These are phyloP conservation scores for Magallana angulata DNA, from an alignment of 1,140 invertebrate genomes.

Conservation along the genomic window DNA sequence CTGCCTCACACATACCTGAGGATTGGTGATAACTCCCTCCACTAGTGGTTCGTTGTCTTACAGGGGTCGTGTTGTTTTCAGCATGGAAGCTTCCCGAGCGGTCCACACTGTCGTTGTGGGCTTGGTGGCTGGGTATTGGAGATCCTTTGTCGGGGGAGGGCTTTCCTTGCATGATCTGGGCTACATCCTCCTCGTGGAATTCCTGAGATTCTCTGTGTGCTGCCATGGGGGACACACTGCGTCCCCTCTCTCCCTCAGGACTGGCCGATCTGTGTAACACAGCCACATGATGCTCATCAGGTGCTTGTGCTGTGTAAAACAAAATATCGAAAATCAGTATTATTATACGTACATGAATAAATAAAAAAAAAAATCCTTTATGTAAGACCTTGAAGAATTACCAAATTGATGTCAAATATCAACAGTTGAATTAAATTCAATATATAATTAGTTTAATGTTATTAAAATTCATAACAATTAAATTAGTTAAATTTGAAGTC, in stretches of 20 bases:
- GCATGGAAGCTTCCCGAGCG: constrained; percentile 1
- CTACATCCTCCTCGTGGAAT: constrained; percentile 52
- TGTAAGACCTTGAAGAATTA: too few relatives aligned
- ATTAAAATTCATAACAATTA: not conserved
- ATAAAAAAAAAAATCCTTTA: not conserved
- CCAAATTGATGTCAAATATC: too few relatives aligned
- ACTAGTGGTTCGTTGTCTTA: not conserved
- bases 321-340: not conserved
- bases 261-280: constrained; percentile 38
- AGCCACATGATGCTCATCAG: constrained; percentile 50
- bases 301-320: constrained; percentile 47
- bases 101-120: not conserved
- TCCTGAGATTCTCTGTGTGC: constrained; percentile 58
- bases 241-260: constrained; percentile 50
- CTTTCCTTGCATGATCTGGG: not conserved
- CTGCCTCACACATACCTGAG: not conserved
- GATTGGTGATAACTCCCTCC: not conserved
- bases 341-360: not conserved
- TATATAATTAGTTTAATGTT: too few relatives aligned
- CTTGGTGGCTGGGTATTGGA: not conserved
- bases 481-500: not conserved
- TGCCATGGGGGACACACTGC: constrained; percentile 54
- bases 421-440: too few relatives aligned
- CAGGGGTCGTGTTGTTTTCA: constrained; percentile 1
- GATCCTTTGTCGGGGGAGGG: not conserved